Evolutionary conservation across 2,888 invertebrate species (phyloP), one percentile per base, ranked within the genome.

Genomic region (Ennomos erosarius): DNA sequence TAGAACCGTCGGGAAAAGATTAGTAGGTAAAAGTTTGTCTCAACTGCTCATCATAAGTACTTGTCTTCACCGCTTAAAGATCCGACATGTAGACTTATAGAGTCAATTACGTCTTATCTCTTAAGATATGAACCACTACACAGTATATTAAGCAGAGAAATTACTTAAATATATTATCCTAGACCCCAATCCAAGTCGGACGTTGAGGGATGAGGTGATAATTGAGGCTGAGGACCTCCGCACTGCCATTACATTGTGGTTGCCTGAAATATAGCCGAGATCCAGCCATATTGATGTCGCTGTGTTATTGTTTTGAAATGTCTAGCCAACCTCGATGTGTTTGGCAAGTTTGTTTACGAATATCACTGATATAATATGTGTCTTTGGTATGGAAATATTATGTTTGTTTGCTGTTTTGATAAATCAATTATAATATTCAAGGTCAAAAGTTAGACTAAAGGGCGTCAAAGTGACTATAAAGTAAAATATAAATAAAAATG

Each of bases 131-230:
- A 65, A 52, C 59, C 60, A 59, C 65, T 65, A 59, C 62, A 54
- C 49, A 58, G 54, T 59, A 38, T 51, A 55, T 55, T 51, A 55
- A 47, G 59, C 47, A 55, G 59, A 62, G 57, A 58, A 67, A 67
- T 67, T 51, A 48, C 46, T 48, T 58, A 55, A 57, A 67, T 67
- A 64, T 62, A 66, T 63, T 56, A 62, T 59, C 46, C 42, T 50
- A 57, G 59, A 64, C 54, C 61, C 48, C 62, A 67, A 64, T 64
- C 62, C 52, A 12, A 64, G 65, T 64, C 59, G 62, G 77, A 76
- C 75, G 62, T 73, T 77, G 75, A 78, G 68, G 67, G 73, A 79
- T 76, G 75, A 60, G 65, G 71, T 74, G 71, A 72, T 78, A 75
- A 77, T 77, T 75, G 70, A 62, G 62, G 67, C 66, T 62, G 64